Evolutionary conservation across 1,140 invertebrate genomes (phyloP).

Genomic region (Diachasmimorpha longicaudata): DNA sequence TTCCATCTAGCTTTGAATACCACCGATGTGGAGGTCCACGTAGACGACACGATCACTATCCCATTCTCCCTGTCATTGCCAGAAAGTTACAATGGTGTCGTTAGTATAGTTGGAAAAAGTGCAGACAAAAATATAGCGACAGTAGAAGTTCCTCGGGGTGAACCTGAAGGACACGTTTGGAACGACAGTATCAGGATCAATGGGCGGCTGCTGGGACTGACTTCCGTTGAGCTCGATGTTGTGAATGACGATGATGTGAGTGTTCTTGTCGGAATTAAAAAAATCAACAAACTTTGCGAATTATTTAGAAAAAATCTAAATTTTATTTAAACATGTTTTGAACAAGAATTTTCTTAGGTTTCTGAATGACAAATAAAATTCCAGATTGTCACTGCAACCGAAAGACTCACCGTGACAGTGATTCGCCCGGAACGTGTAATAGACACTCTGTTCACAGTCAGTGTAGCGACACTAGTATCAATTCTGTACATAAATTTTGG

Average conservation of each 20-base stretch:
- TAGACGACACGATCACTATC: constrained; percentile 26
- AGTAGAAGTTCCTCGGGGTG: constrained; percentile 8
- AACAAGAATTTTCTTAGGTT: not conserved
- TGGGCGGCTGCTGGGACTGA: not conserved
- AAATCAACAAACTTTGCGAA: too few species aligned
- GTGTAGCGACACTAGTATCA: constrained; percentile 79
- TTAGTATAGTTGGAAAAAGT: not conserved
- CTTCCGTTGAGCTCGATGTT: not conserved
- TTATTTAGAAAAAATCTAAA: too few species aligned
- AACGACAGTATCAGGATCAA: not conserved
- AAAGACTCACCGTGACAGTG: constrained; percentile 66
- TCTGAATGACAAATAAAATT: not conserved
- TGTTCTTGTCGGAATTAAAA: too few species aligned
- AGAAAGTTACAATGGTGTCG: not conserved
- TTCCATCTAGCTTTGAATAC: not conserved
- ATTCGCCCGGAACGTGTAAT: constrained; percentile 69
- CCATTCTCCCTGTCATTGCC: constrained; percentile 24
- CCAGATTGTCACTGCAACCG: constrained; percentile 30
- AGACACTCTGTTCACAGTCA: constrained; percentile 79
- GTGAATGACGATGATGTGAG: not conserved
- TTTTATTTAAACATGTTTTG: too few species aligned
- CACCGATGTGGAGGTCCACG: constrained; percentile 25
- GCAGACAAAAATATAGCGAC: not conserved
- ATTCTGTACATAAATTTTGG: constrained; percentile 94
- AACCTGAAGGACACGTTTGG: not conserved